Percentiles rank a stretch among this genome's conserved stretches.
Evolutionary conservation across 2,797 vertebrate genomes (phyloP).

Genomic region (Lutjanus campechanus): DNA sequence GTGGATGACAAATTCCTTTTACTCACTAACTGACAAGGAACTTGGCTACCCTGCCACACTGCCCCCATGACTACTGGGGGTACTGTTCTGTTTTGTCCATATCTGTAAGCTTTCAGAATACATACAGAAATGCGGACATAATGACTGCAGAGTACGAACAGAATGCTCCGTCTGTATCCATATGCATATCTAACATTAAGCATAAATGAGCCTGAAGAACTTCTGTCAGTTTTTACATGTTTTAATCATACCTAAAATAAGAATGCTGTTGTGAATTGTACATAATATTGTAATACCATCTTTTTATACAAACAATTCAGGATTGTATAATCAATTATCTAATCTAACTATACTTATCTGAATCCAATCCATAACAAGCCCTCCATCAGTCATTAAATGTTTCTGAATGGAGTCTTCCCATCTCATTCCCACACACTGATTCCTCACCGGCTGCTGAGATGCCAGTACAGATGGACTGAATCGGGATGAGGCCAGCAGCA

Average conservation of each 20-base stretch:
- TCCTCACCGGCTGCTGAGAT: conserved; percentile 55
- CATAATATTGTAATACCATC: not conserved
- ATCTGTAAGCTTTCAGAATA: too few relatives aligned
- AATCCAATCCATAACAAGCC: not conserved
- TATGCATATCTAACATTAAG: too few relatives aligned
- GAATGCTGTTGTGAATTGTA: not conserved
- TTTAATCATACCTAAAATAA: not conserved
- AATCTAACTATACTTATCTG: not conserved
- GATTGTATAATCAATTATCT: not conserved
- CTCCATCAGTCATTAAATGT: conserved; percentile 21
- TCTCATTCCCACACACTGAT: conserved; percentile 47
- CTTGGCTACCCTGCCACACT: too few relatives aligned
- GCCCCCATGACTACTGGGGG: too few relatives aligned
- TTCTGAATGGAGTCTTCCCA: conserved; percentile 51
- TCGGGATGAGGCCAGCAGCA: conserved; percentile 67
- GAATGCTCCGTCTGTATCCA: too few relatives aligned
- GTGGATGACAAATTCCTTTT: too few relatives aligned
- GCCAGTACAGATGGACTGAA: conserved; percentile 73
- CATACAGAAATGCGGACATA: too few relatives aligned
- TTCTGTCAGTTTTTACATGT: not conserved
- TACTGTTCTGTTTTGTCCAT: too few relatives aligned
- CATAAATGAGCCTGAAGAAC: too few relatives aligned
- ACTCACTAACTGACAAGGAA: too few relatives aligned
- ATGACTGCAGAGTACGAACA: too few relatives aligned
- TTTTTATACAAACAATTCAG: not conserved